Evolutionary conservation across 2,113 vertebrate species (phyloP).

Genomic region (Dendrocopos noguchii): DNA sequence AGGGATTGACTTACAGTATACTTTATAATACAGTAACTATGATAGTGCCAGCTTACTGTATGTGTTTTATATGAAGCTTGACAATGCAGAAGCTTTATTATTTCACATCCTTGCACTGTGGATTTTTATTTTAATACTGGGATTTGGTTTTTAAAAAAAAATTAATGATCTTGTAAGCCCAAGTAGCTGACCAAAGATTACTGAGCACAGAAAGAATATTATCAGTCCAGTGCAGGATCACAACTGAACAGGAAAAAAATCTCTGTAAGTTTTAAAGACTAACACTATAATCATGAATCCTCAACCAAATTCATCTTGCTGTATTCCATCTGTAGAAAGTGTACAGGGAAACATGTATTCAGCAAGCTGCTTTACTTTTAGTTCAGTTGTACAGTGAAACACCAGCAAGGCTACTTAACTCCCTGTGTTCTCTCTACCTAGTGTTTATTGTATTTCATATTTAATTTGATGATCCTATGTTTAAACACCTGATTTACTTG

Average conservation of each 20-base stretch:
- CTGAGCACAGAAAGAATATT: constrained; percentile 6
- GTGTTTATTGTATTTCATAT: not conserved
- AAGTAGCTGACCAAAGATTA: constrained; percentile 38
- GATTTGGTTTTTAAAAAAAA: constrained; percentile 2
- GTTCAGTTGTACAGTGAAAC: not conserved
- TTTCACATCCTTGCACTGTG: not conserved
- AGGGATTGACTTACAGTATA: not conserved
- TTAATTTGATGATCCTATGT: not conserved
- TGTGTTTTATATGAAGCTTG: not conserved
- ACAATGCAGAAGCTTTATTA: constrained; percentile 16
- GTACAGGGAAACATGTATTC: not conserved
- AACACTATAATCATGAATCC: not conserved
- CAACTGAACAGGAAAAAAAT: constrained; percentile 1
- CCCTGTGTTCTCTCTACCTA: not conserved
- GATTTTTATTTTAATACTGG: constrained; percentile 40
- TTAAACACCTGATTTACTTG: not conserved
- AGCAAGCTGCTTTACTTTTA: not conserved
- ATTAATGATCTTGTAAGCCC: not conserved
- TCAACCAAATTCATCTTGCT: constrained; percentile 12
- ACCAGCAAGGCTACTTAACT: not conserved
- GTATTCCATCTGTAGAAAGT: not conserved
- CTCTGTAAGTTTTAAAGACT: constrained; percentile 3
- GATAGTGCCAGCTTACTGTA: not conserved
- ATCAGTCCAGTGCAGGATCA: constrained; percentile 21
- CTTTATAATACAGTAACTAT: not conserved